A percentile compares a stretch with the other conserved stretches of the same genome.
These are phyloP conservation scores for Phaetusa simplex DNA, from an alignment of 2,113 vertebrate species.

Conservation along the genomic window DNA sequence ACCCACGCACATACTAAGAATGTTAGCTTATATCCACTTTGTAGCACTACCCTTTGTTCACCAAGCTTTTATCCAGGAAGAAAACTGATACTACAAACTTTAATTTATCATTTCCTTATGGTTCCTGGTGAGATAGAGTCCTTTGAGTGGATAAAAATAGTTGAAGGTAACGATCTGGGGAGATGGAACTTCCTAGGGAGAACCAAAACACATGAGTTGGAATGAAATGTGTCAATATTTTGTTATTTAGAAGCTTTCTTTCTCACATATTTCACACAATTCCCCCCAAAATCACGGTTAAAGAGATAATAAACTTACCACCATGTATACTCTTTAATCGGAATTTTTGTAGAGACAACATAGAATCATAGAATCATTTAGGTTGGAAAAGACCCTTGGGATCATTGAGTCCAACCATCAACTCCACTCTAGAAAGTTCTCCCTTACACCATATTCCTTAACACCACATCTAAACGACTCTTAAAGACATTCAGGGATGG, in stretches of 20 bases:
- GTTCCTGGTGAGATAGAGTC: neutral
- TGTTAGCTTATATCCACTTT: neutral
- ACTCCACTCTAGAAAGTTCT: no score
- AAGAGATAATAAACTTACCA: neutral
- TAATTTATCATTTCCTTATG: neutral
- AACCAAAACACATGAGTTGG: neutral
- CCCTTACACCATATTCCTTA: no score
- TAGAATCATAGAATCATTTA: no score
- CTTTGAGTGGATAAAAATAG: neutral
- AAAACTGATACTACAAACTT: neutral
- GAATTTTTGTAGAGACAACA: neutral
- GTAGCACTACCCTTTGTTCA: slow-evolving; percentile 9
- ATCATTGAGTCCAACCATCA: no score
- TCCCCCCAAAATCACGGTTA: neutral
- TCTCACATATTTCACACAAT: neutral
- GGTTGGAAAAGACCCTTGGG: no score
- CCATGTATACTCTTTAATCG: neutral
- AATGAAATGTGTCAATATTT: neutral
- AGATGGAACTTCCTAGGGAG: neutral
- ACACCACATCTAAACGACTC: no score
- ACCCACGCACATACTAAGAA: neutral
- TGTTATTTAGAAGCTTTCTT: neutral
- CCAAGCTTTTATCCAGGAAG: slow-evolving; percentile 27
- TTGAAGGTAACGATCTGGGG: neutral
- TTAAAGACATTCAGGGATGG: no score